phyloP scores from a whole-genome alignment of 1,140 invertebrate genomes.

The Lepidotrigona ventralis region DNA sequence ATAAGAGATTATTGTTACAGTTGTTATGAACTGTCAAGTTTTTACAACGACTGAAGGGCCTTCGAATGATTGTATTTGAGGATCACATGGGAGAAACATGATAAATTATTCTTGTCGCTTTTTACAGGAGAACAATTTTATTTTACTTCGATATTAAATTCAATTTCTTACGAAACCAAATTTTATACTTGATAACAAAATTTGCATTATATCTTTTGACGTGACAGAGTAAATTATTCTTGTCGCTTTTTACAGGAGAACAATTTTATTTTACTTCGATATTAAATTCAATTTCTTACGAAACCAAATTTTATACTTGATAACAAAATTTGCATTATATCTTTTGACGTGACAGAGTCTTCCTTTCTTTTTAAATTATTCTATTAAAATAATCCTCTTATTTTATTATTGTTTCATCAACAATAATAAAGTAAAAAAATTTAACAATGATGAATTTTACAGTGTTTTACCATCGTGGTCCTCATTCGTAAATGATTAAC shows the following conservation, averaged over 20 bases:
- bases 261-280: neutral
- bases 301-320: neutral
- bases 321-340: neutral
- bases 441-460: neutral
- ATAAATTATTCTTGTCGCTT: neutral
- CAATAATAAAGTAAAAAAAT: neutral
- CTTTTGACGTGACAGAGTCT: neutral
- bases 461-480: neutral
- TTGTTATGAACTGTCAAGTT: neutral
- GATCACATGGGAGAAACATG: neutral
- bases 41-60: neutral
- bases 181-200: neutral
- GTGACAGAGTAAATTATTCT: neutral
- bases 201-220: neutral
- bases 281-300: neutral
- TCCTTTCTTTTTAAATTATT: neutral
- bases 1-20: constrained; percentile 8
- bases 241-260: neutral
- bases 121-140: neutral
- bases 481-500: neutral
- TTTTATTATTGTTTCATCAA: no score
- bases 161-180: neutral
- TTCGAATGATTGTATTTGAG: neutral
- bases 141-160: neutral
- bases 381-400: no score